Evolutionary conservation across 2,113 vertebrate species (phyloP), one percentile per base, ranked within the genome.

Genomic region (Carettochelys insculpta): DNA sequence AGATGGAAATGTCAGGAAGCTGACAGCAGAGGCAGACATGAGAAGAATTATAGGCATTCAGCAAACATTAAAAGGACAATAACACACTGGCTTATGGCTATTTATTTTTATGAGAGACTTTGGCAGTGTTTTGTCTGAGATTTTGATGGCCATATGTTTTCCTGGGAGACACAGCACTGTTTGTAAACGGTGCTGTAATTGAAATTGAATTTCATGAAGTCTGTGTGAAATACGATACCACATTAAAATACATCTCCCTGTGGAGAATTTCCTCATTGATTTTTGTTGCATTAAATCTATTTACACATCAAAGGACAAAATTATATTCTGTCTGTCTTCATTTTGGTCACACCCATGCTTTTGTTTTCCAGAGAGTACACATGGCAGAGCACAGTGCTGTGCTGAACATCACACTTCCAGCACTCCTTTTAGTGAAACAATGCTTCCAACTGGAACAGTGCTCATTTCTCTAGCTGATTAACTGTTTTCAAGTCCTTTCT

Each of bases 91-190:
- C 91, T 97, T 95, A 94, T 95, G 96, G 95, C 92, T 95, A 91
- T 97, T 96, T 95, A 82, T 95, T 91, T 94, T 97, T 96, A 96
- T 47, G 88, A 95, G 92, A 12, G 11, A 90, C 85, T 96, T 96
- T 96, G 96, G 96, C 95, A 95, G 92, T 65, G 82, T 95, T 96
- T 95, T 95, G 86, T 95, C 95, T 96, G 95, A 96, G 96, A 95
- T 96, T 97, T 96, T 96, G 97, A 96, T 97, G 93, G 95, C 95
- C 96, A 97, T 96, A 97, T 95, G 96, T 96, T 96, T 96, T 96
- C 96, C 95, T 89, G 83, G 91, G 94, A 96, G 95, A 82, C 95
- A 71, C 87, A 95, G 90, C 12, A 0, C 82, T 91, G 84, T 96
- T 97, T 96, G 95, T 94, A 96, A 96, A 97, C 92, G 91, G 86